Conservation (phyloP, 2,888 invertebrate genomes). For the Drepana falcataria region DNA sequence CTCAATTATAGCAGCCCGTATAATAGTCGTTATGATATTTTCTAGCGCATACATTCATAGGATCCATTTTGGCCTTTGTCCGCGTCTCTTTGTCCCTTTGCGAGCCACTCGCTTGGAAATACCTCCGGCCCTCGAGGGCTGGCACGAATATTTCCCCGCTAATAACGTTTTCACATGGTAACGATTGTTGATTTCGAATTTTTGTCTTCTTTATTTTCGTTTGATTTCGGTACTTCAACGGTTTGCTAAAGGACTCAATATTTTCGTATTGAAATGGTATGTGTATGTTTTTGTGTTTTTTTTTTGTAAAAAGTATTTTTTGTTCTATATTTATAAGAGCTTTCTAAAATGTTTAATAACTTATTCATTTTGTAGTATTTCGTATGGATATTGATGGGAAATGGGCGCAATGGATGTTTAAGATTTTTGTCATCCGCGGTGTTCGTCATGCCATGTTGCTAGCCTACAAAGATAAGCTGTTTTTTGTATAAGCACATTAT, state of each 20-base stretch:
- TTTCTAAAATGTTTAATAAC: no score
- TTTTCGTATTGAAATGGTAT: constrained; percentile 12
- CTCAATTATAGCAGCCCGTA: constrained; percentile 14
- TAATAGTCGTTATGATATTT: constrained; percentile 14
- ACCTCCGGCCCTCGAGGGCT: constrained; percentile 18
- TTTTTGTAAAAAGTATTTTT: no score
- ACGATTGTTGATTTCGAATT: not conserved
- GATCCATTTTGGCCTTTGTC: constrained; percentile 29
- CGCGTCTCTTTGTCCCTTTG: constrained; percentile 30
- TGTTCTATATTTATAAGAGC: no score
- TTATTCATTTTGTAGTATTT: no score
- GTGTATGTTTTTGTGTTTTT: no score
- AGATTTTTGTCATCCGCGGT: no score
- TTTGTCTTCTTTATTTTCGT: not conserved
- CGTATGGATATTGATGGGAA: no score
- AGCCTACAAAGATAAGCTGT: no score
- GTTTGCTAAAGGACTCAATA: constrained; percentile 15
- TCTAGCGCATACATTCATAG: constrained; percentile 21
- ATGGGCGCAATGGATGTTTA: no score
- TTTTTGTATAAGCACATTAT: no score
- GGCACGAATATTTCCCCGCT: constrained; percentile 6
- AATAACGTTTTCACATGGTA: not conserved
- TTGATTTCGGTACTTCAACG: not conserved
- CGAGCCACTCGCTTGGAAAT: constrained; percentile 26
- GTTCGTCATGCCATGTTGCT: no score